A percentile compares a stretch with the other conserved stretches of the same genome.
Evolutionary conservation across 92 coral and sea anemone species (phyloP).

Genomic region (Scolanthus callimorphus): DNA sequence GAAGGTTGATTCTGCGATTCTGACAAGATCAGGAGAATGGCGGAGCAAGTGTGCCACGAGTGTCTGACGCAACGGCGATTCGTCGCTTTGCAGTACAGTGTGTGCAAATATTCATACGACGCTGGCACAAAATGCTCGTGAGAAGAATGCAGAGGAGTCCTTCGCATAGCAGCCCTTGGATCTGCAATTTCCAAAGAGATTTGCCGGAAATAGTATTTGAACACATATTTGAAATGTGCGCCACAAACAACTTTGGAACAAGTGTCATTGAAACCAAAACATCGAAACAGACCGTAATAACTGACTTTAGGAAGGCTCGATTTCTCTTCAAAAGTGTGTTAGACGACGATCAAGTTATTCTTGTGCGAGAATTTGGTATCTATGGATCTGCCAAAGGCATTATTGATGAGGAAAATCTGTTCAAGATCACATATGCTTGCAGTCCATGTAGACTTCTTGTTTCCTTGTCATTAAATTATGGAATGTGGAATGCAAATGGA

Average conservation of each 20-base stretch:
- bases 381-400: slow-evolving; percentile 9
- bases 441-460: slow-evolving; percentile 20
- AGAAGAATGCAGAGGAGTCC: too few species aligned
- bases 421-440: slow-evolving; percentile 4
- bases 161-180: too few species aligned
- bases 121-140: too few species aligned
- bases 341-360: slow-evolving; percentile 3
- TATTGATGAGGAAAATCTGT: background rate
- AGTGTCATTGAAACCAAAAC: slow-evolving; percentile 3
- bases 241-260: slow-evolving; percentile 14
- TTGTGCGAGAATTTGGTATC: background rate
- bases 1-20: too few species aligned
- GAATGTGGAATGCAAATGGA: slow-evolving; percentile 13
- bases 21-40: too few species aligned
- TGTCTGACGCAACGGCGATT: too few species aligned
- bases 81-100: too few species aligned
- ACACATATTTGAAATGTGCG: too few species aligned
- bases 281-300: background rate
- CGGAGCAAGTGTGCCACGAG: too few species aligned
- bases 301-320: slow-evolving; percentile 6
- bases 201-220: too few species aligned
- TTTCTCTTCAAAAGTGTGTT: slow-evolving; percentile 5
- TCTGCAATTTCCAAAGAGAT: too few species aligned
- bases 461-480: slow-evolving; percentile 1
- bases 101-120: too few species aligned